Percentiles rank a stretch among this genome's conserved stretches.
Conservation (phyloP, 1,140 invertebrate genomes). For the Eumeta japonica region DNA sequence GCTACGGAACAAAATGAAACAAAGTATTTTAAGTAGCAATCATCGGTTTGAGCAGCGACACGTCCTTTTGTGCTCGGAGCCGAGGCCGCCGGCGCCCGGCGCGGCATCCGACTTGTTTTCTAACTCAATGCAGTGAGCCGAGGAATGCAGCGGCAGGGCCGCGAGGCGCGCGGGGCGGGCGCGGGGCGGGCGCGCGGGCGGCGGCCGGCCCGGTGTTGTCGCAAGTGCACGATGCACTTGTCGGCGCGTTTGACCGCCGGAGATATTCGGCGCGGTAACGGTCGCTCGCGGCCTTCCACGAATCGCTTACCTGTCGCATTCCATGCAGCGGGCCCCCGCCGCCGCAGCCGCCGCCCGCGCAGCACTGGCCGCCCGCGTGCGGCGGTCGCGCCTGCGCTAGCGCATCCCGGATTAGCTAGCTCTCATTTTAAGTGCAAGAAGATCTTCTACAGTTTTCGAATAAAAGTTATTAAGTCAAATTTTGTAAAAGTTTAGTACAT, state of each 20-base stretch:
- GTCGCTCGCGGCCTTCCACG: slow-evolving; percentile 51
- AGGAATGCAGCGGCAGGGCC: slow-evolving; percentile 37
- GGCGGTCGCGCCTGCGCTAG: too few species aligned
- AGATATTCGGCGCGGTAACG: slow-evolving; percentile 55
- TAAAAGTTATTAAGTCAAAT: too few species aligned
- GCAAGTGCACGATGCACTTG: slow-evolving; percentile 52
- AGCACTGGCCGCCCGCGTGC: slow-evolving; percentile 13
- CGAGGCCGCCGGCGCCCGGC: too few species aligned
- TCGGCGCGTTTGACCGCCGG: slow-evolving; percentile 53
- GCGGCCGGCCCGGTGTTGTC: slow-evolving; percentile 42
- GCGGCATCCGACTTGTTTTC: slow-evolving; percentile 50
- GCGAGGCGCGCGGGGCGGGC: slow-evolving; percentile 9
- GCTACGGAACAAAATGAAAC: too few species aligned
- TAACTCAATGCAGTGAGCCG: slow-evolving; percentile 49
- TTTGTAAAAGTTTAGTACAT: too few species aligned
- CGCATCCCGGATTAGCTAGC: too few species aligned
- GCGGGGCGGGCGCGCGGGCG: slow-evolving; percentile 10
- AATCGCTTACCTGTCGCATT: slow-evolving; percentile 55
- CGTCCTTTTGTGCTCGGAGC: too few species aligned
- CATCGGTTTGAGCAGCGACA: too few species aligned
- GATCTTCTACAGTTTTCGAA: too few species aligned
- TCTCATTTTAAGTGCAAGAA: too few species aligned
- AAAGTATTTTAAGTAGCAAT: too few species aligned
- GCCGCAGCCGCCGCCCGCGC: slow-evolving; percentile 30
- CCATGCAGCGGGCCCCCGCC: too few species aligned